Conservation (phyloP, 2,888 invertebrate genomes). For the Mythimna vitellina region DNA sequence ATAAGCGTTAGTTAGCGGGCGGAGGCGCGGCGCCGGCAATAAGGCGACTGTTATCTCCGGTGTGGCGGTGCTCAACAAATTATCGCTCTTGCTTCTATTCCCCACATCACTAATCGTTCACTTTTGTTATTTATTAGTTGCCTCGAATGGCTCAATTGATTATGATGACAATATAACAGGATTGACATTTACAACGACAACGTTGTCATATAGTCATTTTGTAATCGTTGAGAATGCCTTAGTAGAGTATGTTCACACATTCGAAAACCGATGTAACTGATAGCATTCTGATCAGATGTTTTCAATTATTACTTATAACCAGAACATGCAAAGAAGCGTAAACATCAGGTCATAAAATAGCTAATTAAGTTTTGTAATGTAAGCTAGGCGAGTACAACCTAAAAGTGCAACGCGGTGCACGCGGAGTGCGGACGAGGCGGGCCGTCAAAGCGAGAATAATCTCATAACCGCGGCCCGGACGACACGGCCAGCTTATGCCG, state of each 20-base stretch:
- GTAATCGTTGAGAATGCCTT: background rate
- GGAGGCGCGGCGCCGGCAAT: constrained; percentile 83
- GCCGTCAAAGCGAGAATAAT: constrained; percentile 88
- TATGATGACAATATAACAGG: background rate
- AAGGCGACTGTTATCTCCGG: constrained; percentile 88
- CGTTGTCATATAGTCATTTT: background rate
- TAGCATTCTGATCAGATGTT: background rate
- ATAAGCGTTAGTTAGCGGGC: constrained; percentile 89
- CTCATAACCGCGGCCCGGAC: constrained; percentile 86
- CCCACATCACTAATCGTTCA: constrained; percentile 65
- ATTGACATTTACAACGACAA: background rate
- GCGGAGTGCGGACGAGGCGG: constrained; percentile 75
- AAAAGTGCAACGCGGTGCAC: constrained; percentile 79
- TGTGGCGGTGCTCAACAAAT: constrained; percentile 79
- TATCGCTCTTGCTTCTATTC: constrained; percentile 71
- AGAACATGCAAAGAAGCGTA: constrained; percentile 61
- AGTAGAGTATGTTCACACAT: background rate
- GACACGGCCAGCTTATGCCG: constrained; percentile 82
- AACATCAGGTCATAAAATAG: constrained; percentile 76
- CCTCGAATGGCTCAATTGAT: constrained; percentile 9
- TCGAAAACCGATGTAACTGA: background rate
- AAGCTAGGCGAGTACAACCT: constrained; percentile 74
- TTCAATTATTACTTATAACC: constrained; percentile 46
- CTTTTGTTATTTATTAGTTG: constrained; percentile 57
- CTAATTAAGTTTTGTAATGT: constrained; percentile 84